phyloP scores from a whole-genome alignment of 30 jellyfish, hydroid and myxozoan genomes.

The Aurelia sp. region DNA sequence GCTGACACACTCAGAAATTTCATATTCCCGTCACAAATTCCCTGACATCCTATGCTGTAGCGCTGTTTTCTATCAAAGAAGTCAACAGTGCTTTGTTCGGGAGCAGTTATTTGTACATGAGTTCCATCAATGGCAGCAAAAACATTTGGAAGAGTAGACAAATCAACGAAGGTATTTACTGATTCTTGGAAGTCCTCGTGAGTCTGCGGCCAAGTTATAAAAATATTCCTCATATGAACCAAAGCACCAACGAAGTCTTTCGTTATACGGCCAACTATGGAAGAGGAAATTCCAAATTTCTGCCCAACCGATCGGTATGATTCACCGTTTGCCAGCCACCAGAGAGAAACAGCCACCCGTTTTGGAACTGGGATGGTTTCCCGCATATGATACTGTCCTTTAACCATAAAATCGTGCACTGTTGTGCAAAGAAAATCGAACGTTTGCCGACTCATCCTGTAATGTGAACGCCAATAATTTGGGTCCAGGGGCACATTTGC shows the following conservation, averaged over 20 bases:
- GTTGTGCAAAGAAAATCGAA: too few relatives aligned
- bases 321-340: constrained; percentile 48
- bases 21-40: too few relatives aligned
- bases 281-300: constrained; percentile 22
- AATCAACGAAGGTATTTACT: background rate
- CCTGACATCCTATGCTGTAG: constrained; percentile 28
- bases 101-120: constrained; percentile 8
- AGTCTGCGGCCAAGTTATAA: constrained; percentile 26
- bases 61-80: constrained; percentile 46
- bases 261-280: constrained; percentile 30
- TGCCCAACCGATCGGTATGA: constrained; percentile 40
- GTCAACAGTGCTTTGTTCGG: constrained; percentile 34
- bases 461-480: too few relatives aligned
- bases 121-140: constrained; percentile 31
- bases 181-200: constrained; percentile 12
- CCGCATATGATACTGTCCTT: too few relatives aligned
- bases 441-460: too few relatives aligned
- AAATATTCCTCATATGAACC: constrained; percentile 11
- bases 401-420: too few relatives aligned
- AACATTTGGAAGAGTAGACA: constrained; percentile 40
- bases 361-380: too few relatives aligned
- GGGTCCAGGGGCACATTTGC: too few relatives aligned
- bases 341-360: constrained; percentile 13
- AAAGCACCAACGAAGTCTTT: constrained; percentile 45
- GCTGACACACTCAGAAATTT: too few relatives aligned